phyloP scores from a whole-genome alignment of 2,888 invertebrate genomes.

The Sturmia bella region DNA sequence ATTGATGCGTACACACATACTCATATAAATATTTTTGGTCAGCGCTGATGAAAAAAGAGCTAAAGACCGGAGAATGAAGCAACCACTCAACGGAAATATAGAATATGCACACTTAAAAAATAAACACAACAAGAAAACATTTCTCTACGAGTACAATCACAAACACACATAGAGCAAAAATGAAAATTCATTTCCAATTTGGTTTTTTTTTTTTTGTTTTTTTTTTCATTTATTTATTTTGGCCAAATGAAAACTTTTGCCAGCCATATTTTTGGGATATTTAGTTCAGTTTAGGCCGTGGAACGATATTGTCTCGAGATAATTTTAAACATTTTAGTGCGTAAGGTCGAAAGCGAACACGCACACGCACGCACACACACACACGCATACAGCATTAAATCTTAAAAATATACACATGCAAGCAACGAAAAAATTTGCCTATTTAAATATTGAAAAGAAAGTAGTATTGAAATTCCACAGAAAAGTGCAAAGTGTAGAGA shows the following conservation, averaged over 20 bases:
- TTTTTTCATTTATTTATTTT: constrained; percentile 24
- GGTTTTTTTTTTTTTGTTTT: too few relatives aligned
- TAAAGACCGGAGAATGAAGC: constrained; percentile 52
- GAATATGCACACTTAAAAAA: constrained; percentile 49
- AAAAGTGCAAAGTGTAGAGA: too few relatives aligned
- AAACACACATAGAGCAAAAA: constrained; percentile 44
- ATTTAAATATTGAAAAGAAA: constrained; percentile 18
- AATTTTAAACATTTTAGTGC: constrained; percentile 63
- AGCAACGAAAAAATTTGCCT: constrained; percentile 24
- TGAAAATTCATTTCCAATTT: constrained; percentile 41
- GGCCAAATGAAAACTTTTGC: constrained; percentile 60
- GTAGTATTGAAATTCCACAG: too few relatives aligned
- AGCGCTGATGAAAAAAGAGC: constrained; percentile 8
- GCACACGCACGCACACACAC: constrained; percentile 3
- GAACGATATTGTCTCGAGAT: constrained; percentile 66
- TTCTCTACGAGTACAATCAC: constrained; percentile 28
- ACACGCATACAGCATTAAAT: too few relatives aligned
- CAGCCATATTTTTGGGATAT: constrained; percentile 58
- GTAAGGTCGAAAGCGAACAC: constrained; percentile 57
- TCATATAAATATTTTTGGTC: background rate
- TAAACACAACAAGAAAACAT: constrained; percentile 59
- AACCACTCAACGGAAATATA: constrained; percentile 65
- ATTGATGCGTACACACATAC: background rate
- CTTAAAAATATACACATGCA: too few relatives aligned
- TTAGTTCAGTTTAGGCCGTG: constrained; percentile 67